phyloP scores from a whole-genome alignment of 64 coral and sea anemone genomes.

The Cladopsammia gracilis region DNA sequence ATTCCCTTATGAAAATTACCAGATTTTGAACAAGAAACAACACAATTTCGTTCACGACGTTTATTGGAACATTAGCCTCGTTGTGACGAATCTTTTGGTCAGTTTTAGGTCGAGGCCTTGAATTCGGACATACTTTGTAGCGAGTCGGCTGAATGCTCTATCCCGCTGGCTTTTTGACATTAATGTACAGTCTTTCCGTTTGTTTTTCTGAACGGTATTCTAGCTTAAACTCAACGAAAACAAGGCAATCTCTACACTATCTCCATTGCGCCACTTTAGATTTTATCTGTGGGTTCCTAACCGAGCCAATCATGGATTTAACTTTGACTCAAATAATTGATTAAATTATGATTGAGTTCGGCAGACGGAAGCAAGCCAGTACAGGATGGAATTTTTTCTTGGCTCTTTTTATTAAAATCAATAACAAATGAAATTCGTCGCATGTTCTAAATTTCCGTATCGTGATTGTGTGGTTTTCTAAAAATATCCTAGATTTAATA shows the following conservation, averaged over 20 bases:
- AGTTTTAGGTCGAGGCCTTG: no score
- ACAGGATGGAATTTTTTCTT: not conserved
- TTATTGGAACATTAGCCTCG: no score
- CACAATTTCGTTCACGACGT: no score
- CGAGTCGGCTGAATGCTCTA: no score
- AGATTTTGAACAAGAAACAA: no score
- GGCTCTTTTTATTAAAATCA: not conserved
- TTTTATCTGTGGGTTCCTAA: not conserved
- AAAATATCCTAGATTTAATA: not conserved
- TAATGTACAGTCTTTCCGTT: not conserved
- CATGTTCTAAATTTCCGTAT: not conserved
- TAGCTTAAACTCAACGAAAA: not conserved
- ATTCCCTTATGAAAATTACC: no score
- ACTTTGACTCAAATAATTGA: no score
- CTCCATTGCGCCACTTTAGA: not conserved
- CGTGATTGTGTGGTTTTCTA: not conserved
- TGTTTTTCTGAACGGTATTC: not conserved
- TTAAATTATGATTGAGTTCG: not conserved
- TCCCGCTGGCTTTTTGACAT: conserved; percentile 13
- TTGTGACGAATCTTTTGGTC: no score
- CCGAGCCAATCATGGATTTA: no score
- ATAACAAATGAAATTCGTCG: not conserved
- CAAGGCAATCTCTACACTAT: not conserved
- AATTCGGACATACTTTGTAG: no score
- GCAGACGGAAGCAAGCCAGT: not conserved